A percentile compares a stretch with the other conserved stretches of the same genome.
Evolutionary conservation across 2,797 vertebrate species (phyloP).

Genomic region (Setipinna tenuifilis): DNA sequence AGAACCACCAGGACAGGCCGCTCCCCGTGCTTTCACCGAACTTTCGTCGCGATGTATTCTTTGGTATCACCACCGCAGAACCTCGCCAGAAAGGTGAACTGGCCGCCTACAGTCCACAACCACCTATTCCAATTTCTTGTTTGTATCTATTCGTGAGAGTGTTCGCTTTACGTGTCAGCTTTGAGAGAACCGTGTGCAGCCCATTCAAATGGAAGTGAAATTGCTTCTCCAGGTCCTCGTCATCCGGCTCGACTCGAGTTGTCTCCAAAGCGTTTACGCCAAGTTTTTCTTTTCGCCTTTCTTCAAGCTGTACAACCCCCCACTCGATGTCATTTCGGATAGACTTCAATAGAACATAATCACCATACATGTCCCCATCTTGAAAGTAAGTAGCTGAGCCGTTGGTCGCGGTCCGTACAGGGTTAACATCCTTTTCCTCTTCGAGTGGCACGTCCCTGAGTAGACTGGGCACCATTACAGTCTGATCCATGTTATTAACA

Average conservation of each 20-base stretch:
- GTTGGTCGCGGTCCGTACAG: conserved; percentile 66
- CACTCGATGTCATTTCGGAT: conserved; percentile 95
- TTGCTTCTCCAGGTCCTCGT: conserved; percentile 87
- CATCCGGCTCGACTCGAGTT: conserved; percentile 67
- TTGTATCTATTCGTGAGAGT: conserved; percentile 91
- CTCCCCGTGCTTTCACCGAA: conserved; percentile 15
- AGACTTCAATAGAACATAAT: conserved; percentile 93
- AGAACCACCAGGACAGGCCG: conserved; percentile 38
- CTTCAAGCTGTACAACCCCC: conserved; percentile 82
- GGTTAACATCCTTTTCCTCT: conserved; percentile 73
- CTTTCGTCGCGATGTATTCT: conserved; percentile 19
- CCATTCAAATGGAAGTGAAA: conserved; percentile 90
- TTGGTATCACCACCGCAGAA: conserved; percentile 9
- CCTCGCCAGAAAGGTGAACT: background rate
- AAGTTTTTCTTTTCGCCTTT: conserved; percentile 72
- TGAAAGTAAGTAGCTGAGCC: conserved; percentile 70
- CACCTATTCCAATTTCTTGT: conserved; percentile 87
- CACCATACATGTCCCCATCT: conserved; percentile 92
- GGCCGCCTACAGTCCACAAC: conserved; percentile 70
- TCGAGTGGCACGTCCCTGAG: conserved; percentile 93
- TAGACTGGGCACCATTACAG: conserved; percentile 94
- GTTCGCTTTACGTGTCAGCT: conserved; percentile 89
- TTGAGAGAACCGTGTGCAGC: conserved; percentile 85
- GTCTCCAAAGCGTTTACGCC: conserved; percentile 66
- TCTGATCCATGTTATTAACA: conserved; percentile 99